A percentile compares a stretch with the other conserved stretches of the same genome.
Evolutionary conservation across 2,888 invertebrate species (phyloP).

Genomic region (Papilio gigon): DNA sequence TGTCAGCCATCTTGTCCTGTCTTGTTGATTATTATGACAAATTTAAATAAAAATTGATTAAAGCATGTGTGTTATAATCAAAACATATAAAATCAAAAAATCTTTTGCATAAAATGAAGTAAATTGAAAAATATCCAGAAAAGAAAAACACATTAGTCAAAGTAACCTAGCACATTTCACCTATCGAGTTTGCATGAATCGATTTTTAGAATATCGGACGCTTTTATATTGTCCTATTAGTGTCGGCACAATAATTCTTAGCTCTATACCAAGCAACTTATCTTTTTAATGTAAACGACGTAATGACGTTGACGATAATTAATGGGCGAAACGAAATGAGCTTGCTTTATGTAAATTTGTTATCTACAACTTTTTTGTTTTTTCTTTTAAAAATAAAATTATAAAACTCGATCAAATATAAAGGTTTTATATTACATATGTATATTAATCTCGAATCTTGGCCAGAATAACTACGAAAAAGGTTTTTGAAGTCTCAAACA

Average conservation of each 20-base stretch:
- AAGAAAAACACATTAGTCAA: too few species aligned
- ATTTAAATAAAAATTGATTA: too few species aligned
- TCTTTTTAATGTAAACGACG: slow-evolving; percentile 10
- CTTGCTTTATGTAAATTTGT: slow-evolving; percentile 1
- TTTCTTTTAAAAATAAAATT: background rate
- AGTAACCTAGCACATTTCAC: too few species aligned
- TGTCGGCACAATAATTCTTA: background rate
- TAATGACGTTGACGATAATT: slow-evolving; percentile 27
- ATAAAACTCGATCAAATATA: background rate
- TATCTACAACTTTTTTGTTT: background rate
- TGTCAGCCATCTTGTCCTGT: too few species aligned
- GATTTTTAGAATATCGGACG: too few species aligned
- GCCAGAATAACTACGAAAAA: background rate
- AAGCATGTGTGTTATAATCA: too few species aligned
- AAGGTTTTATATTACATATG: background rate
- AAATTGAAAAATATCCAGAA: too few species aligned
- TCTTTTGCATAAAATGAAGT: too few species aligned
- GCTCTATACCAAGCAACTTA: slow-evolving; percentile 1
- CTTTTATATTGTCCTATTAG: background rate
- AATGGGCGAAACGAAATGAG: slow-evolving; percentile 21
- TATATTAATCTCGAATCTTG: background rate
- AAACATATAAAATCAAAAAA: too few species aligned
- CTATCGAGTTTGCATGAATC: too few species aligned
- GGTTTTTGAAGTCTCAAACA: background rate
- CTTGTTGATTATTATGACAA: too few species aligned